Percentiles rank a stretch among this genome's conserved stretches.
Conservation (phyloP, 2,113 vertebrate genomes). For the Tachysurus fulvidraco region DNA sequence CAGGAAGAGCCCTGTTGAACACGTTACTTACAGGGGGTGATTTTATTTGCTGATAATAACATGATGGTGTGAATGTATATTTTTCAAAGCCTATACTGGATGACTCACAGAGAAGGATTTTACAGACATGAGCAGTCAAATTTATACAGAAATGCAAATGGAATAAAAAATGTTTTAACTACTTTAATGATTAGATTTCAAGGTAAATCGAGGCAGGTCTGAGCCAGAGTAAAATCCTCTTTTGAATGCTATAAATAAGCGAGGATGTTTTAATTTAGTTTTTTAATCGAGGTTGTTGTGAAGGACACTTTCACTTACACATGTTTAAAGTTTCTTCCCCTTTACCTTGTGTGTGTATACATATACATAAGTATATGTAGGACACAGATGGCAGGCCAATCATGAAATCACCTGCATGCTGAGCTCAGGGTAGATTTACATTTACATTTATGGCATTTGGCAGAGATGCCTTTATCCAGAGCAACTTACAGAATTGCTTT, state of each 20-base stretch:
- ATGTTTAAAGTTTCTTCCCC: neutral
- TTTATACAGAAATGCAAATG: neutral
- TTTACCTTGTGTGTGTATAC: neutral
- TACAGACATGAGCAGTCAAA: neutral
- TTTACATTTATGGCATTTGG: too few relatives aligned
- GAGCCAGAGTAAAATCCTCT: neutral
- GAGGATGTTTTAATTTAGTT: neutral
- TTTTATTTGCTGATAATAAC: neutral
- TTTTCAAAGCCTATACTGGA: neutral
- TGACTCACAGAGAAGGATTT: neutral
- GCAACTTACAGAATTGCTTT: too few relatives aligned
- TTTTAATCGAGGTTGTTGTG: neutral
- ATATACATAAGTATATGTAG: neutral
- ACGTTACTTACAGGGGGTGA: neutral
- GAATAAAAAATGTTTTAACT: neutral
- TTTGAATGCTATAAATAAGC: neutral
- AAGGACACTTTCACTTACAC: neutral
- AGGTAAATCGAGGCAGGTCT: neutral
- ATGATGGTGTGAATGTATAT: neutral
- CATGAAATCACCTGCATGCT: neutral
- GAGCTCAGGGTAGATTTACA: too few relatives aligned
- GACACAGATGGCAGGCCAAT: neutral
- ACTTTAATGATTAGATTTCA: neutral
- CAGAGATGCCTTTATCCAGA: too few relatives aligned
- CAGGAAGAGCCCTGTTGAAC: neutral